These are phyloP conservation scores for Austrofundulus limnaeus DNA, from an alignment of 2,113 vertebrate genomes.

Conservation along the genomic window DNA sequence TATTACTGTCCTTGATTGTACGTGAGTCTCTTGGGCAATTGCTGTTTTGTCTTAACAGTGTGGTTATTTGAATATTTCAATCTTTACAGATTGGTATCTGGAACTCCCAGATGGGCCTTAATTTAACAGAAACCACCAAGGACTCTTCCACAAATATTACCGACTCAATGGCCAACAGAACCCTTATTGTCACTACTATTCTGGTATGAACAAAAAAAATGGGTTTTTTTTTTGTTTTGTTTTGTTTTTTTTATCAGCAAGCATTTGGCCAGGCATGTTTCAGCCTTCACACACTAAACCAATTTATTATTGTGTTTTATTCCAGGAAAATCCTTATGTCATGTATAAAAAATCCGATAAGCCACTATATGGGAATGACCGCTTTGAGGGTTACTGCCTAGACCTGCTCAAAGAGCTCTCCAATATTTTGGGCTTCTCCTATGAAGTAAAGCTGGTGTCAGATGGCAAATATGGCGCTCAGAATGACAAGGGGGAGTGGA, in stretches of 20 bases:
- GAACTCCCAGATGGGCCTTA: slow-evolving; percentile 96
- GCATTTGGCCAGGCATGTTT: background rate
- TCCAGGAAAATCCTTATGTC: slow-evolving; percentile 96
- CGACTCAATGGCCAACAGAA: slow-evolving; percentile 92
- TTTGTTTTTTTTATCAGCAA: background rate
- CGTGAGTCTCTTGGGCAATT: background rate
- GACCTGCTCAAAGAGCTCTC: slow-evolving; percentile 96
- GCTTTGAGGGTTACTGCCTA: slow-evolving; percentile 97
- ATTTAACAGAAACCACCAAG: slow-evolving; percentile 89
- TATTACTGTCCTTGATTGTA: background rate
- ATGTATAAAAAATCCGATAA: slow-evolving; percentile 99
- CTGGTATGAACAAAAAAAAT: slow-evolving; percentile 70
- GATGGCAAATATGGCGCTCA: slow-evolving; percentile 99
- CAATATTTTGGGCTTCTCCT: slow-evolving; percentile 94
- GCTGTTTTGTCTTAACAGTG: background rate
- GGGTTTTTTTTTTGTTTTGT: too few relatives aligned
- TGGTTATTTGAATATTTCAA: slow-evolving; percentile 17
- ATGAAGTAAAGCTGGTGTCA: slow-evolving; percentile 93
- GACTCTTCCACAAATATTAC: slow-evolving; percentile 88
- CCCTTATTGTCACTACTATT: slow-evolving; percentile 95
- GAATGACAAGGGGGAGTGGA: slow-evolving; percentile 98
- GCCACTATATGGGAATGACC: slow-evolving; percentile 94
- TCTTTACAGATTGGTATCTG: slow-evolving; percentile 89
- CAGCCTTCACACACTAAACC: background rate
- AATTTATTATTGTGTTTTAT: slow-evolving; percentile 1